Percentiles rank a stretch among this genome's conserved stretches.
phyloP scores from a whole-genome alignment of 2,888 invertebrate genomes.

The Nomada ferruginata region DNA sequence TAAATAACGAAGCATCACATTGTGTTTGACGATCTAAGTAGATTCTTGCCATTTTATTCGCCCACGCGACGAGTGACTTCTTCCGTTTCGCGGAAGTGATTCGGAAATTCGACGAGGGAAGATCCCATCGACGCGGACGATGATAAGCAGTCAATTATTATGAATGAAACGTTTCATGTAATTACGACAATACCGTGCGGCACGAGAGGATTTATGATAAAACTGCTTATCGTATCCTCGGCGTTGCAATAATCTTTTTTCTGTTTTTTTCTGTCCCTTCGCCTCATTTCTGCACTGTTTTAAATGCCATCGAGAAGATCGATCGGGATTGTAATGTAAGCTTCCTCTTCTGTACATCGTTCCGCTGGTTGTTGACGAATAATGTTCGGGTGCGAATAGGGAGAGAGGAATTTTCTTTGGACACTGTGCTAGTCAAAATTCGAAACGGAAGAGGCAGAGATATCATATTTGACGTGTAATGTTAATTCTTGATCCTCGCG shows the following conservation, averaged over 20 bases:
- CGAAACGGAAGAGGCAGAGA: slow-evolving; percentile 68
- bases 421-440: slow-evolving; percentile 82
- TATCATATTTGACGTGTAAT: slow-evolving; percentile 26
- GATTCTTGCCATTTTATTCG: slow-evolving; percentile 77
- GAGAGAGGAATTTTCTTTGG: slow-evolving; percentile 25
- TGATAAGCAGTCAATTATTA: slow-evolving; percentile 81
- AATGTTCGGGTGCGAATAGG: neutral
- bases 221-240: slow-evolving; percentile 23
- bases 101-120: slow-evolving; percentile 26
- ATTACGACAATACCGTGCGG: slow-evolving; percentile 73
- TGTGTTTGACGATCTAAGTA: slow-evolving; percentile 64
- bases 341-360: neutral
- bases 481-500: neutral
- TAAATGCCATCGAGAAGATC: slow-evolving; percentile 45
- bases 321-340: slow-evolving; percentile 19
- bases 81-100: slow-evolving; percentile 20
- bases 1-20: slow-evolving; percentile 59
- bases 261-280: neutral
- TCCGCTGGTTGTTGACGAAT: neutral
- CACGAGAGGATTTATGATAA: slow-evolving; percentile 34
- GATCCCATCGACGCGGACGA: slow-evolving; percentile 63
- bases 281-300: slow-evolving; percentile 39
- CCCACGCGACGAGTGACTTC: slow-evolving; percentile 52
- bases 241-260: slow-evolving; percentile 27
- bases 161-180: slow-evolving; percentile 67